A percentile compares a stretch with the other conserved stretches of the same genome.
Evolutionary conservation across 2,888 invertebrate species (phyloP).

Genomic region (Andrena minutula): DNA sequence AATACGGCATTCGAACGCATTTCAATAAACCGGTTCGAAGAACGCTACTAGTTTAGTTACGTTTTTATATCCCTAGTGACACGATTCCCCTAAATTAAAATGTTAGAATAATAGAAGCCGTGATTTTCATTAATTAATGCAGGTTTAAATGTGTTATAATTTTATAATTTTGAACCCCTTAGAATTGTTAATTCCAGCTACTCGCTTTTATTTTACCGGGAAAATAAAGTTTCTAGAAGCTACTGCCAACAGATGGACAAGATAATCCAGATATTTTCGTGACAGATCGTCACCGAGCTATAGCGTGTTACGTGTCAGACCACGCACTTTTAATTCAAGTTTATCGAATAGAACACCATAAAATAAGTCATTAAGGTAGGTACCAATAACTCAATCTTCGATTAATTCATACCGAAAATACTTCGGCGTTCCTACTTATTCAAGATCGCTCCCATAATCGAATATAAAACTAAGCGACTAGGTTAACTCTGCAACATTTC

Average conservation of each 20-base stretch:
- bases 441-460: background rate
- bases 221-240: background rate
- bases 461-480: conserved; percentile 1
- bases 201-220: background rate
- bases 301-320: conserved; percentile 34
- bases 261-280: no score
- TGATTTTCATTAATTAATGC: no score
- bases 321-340: conserved; percentile 28
- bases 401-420: background rate
- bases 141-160: no score
- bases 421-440: background rate
- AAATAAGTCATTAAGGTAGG: conserved; percentile 35
- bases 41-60: background rate
- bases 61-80: background rate
- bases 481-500: conserved; percentile 57
- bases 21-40: conserved; percentile 25
- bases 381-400: background rate
- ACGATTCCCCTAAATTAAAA: no score
- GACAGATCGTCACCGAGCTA: conserved; percentile 13
- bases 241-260: background rate
- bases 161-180: no score
- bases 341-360: background rate
- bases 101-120: no score
- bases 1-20: conserved; percentile 26
- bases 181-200: no score